These are phyloP conservation scores for Hydropotes inermis DNA, from an alignment of 2,113 vertebrate genomes.

Conservation along the genomic window DNA sequence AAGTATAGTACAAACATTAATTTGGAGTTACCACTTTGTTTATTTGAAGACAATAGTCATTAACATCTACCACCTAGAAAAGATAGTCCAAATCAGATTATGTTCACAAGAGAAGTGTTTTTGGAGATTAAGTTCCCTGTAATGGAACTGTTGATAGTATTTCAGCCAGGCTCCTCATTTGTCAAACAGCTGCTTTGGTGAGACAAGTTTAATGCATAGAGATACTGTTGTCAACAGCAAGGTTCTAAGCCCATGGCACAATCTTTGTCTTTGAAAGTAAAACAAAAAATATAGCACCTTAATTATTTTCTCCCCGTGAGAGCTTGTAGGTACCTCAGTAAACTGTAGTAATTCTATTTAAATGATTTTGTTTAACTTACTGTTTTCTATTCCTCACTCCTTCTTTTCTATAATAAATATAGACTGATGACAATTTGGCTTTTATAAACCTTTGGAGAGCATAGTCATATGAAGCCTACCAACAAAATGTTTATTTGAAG, in stretches of 20 bases:
- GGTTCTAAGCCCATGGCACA: conserved; percentile 39
- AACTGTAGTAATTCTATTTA: conserved; percentile 49
- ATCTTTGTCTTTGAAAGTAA: conserved; percentile 54
- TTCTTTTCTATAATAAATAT: conserved; percentile 39
- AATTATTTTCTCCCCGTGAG: not conserved
- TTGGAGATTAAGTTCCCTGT: conserved; percentile 33
- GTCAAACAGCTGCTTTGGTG: conserved; percentile 52
- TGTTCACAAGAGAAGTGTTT: conserved; percentile 35
- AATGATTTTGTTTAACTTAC: conserved; percentile 43
- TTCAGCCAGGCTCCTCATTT: not conserved
- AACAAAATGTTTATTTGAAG: conserved; percentile 49
- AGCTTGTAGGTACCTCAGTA: conserved; percentile 20
- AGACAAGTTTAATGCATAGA: conserved; percentile 52
- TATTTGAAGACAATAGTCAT: not conserved
- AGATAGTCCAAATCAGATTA: conserved; percentile 34
- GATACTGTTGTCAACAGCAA: conserved; percentile 43
- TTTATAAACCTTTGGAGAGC: conserved; percentile 37
- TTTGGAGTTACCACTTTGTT: not conserved
- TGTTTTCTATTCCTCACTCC: conserved; percentile 42
- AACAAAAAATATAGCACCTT: not conserved
- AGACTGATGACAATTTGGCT: conserved; percentile 50
- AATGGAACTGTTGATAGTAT: conserved; percentile 38
- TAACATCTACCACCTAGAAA: not conserved
- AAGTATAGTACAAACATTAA: not conserved
- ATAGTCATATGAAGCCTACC: conserved; percentile 25